A percentile compares a stretch with the other conserved stretches of the same genome.
Evolutionary conservation across 2,113 vertebrate species (phyloP).

Genomic region (Porphyrio hochstetteri): DNA sequence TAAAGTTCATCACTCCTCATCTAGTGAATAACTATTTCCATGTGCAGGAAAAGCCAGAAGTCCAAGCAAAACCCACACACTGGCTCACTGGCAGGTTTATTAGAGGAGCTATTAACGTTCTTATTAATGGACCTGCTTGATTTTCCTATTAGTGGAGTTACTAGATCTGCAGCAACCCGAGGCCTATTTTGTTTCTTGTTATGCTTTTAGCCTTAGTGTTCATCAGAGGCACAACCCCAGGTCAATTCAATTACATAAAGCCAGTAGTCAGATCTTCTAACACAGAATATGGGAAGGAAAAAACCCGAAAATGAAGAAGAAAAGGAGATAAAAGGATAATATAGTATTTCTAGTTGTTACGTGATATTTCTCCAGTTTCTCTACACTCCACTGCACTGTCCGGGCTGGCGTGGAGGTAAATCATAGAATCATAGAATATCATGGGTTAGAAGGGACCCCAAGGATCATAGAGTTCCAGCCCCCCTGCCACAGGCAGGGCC

Average conservation of each 20-base stretch:
- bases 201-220: not conserved
- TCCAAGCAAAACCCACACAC: not conserved
- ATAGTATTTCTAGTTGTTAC: not conserved
- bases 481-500: no score
- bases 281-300: not conserved
- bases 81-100: not conserved
- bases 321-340: not conserved
- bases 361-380: not conserved
- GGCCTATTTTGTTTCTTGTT: not conserved
- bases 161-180: not conserved
- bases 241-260: not conserved
- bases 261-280: not conserved
- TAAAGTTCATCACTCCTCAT: not conserved
- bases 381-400: rapidly evolving
- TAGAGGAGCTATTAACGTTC: not conserved
- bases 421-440: no score
- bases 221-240: not conserved
- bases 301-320: not conserved
- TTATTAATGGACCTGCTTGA: not conserved
- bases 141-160: not conserved
- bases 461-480: no score
- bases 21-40: not conserved
- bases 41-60: not conserved
- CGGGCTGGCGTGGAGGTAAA: not conserved
- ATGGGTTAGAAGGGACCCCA: no score